Percentiles rank a stretch among this genome's conserved stretches.
Evolutionary conservation across 2,888 invertebrate genomes (phyloP).

Genomic region (Amblyteles armatorius): DNA sequence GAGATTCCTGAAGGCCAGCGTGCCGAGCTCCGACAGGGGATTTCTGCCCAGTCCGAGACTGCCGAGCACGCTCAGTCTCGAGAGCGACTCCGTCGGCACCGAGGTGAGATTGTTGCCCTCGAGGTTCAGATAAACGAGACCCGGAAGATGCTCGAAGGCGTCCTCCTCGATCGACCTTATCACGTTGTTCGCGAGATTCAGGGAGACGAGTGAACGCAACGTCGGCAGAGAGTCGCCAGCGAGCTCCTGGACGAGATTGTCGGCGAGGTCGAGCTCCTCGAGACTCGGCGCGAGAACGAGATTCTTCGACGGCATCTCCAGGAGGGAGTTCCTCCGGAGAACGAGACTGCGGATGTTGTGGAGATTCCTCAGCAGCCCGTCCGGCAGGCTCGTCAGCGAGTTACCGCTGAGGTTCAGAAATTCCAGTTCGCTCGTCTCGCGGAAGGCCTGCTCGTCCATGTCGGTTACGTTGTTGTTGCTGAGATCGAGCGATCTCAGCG

Average conservation of each 20-base stretch:
- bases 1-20: constrained; percentile 93
- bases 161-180: constrained; percentile 90
- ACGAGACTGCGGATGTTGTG: constrained; percentile 90
- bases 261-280: constrained; percentile 91
- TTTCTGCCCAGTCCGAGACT: constrained; percentile 92
- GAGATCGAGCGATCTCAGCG: constrained; percentile 89
- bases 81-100: constrained; percentile 91
- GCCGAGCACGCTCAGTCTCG: constrained; percentile 91
- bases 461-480: constrained; percentile 92
- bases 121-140: constrained; percentile 90
- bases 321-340: constrained; percentile 91
- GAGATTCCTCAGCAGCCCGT: constrained; percentile 89
- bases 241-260: constrained; percentile 92
- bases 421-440: constrained; percentile 90
- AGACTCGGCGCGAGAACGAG: constrained; percentile 89
- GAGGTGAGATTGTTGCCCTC: constrained; percentile 93
- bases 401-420: constrained; percentile 92
- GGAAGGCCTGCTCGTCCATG: constrained; percentile 91
- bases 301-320: constrained; percentile 91
- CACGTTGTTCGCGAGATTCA: constrained; percentile 92
- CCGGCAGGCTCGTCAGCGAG: constrained; percentile 90
- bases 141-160: constrained; percentile 91
- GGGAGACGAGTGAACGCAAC: constrained; percentile 89
- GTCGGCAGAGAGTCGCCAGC: constrained; percentile 90
- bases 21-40: constrained; percentile 90